Evolutionary conservation across 2,888 invertebrate genomes (phyloP), one percentile per base, ranked within the genome.

Genomic region (Bombylius discolor): DNA sequence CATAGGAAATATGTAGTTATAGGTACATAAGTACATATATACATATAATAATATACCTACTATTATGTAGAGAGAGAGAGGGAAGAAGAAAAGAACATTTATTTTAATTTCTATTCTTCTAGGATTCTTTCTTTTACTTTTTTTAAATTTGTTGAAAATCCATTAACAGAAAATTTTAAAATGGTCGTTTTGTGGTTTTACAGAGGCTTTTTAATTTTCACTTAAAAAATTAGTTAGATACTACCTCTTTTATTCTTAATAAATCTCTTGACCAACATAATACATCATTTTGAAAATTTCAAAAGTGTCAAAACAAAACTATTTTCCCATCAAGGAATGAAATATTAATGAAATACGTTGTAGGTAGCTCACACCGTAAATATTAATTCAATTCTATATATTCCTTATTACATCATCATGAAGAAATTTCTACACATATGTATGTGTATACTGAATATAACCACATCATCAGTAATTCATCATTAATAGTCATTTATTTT

Each of bases 241-340:
- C 53, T 47, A 45, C 55, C 49, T 55, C 48, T 51, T 55, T 51
- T 42, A 47, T 47, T 33, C 47, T 47, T 51, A 55, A 55, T 55
- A 55, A 55, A 55, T 55, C 55, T 55, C 39, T 45, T 48, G 34
- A 51, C 55, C 55, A 55, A n/a, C 12, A 51, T 42, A 51, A 55
- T 55, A 51, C 47, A 55, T 55, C 55, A 55, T 47, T 51, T 55
- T 32, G 32, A 51, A 23, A 55, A 55, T 47, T 55, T 55, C 51
- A 51, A 55, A 51, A 55, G 51, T 55, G 56, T 52, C 56, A 56
- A 56, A 56, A 56, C 56, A 56, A 56, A 49, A 49, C 56, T 52
- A 49, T 52, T 49, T 56, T 44, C 56, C 56, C 56, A 56, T 56
- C 52, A 45, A 45, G 42, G 49, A 44, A 48, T 49, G 49, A 56